Conservation (phyloP, 2,888 invertebrate genomes). For the Chymomyza caudatula region DNA sequence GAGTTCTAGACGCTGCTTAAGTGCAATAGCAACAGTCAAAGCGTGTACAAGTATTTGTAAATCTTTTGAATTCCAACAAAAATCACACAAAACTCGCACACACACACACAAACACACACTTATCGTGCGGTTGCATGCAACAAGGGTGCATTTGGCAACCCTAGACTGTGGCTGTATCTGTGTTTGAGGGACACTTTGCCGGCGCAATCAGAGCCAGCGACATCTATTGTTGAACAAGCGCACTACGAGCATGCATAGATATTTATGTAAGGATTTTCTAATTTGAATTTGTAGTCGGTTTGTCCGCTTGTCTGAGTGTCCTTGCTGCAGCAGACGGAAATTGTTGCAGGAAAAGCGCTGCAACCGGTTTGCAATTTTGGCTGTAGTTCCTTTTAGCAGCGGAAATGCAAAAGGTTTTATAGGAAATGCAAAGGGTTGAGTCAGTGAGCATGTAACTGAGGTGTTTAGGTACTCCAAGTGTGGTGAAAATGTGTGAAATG, state of each 20-base stretch:
- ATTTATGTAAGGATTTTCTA: slow-evolving; percentile 67
- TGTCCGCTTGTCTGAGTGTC: slow-evolving; percentile 8
- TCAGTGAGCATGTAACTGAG: slow-evolving; percentile 6
- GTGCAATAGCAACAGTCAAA: slow-evolving; percentile 59
- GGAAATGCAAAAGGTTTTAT: slow-evolving; percentile 63
- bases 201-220: slow-evolving; percentile 59
- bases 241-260: slow-evolving; percentile 62
- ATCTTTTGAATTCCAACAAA: slow-evolving; percentile 69
- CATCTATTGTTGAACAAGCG: slow-evolving; percentile 62
- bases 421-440: slow-evolving; percentile 54
- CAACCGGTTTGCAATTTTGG: slow-evolving; percentile 3
- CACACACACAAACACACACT: slow-evolving; percentile 22
- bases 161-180: slow-evolving; percentile 27
- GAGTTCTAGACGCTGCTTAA: slow-evolving; percentile 45
- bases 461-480: slow-evolving; percentile 14
- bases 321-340: slow-evolving; percentile 63
- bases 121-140: slow-evolving; percentile 5
- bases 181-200: background rate
- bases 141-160: slow-evolving; percentile 69
- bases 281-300: slow-evolving; percentile 59
- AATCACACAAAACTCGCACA: slow-evolving; percentile 44
- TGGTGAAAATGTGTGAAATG: slow-evolving; percentile 31
- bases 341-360: slow-evolving; percentile 57
- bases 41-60: slow-evolving; percentile 66
- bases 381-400: no score